These are phyloP conservation scores for Hermaeophaga mercurialis DNA, from an alignment of 2,888 invertebrate genomes.

Conservation along the genomic window DNA sequence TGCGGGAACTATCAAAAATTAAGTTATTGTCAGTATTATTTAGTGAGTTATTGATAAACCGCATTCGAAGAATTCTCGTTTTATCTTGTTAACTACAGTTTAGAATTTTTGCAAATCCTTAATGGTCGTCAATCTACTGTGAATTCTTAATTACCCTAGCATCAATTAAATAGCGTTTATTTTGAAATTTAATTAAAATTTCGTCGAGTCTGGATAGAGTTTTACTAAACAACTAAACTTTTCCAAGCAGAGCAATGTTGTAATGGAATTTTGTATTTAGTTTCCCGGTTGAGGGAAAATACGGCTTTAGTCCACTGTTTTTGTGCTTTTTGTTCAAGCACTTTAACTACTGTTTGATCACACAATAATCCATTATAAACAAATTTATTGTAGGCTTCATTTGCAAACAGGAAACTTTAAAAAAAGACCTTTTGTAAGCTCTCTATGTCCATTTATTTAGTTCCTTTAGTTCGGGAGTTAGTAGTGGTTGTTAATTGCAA, in stretches of 20 bases:
- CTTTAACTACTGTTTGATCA: slow-evolving; percentile 22
- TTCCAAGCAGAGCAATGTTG: slow-evolving; percentile 7
- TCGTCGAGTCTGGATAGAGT: slow-evolving; percentile 21
- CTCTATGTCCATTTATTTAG: no score
- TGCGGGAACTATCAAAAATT: no score
- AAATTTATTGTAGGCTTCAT: slow-evolving; percentile 14
- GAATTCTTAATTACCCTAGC: slow-evolving; percentile 23
- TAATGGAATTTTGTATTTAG: slow-evolving; percentile 30
- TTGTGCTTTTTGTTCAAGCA: slow-evolving; percentile 5
- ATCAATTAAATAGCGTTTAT: slow-evolving; percentile 29
- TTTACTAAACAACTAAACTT: slow-evolving; percentile 24
- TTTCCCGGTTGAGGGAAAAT: slow-evolving; percentile 13
- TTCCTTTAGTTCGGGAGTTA: no score
- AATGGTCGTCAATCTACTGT: background rate
- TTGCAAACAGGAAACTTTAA: slow-evolving; percentile 1
- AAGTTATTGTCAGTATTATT: no score
- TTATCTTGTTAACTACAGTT: no score
- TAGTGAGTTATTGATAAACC: no score
- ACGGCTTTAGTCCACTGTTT: background rate
- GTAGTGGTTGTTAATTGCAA: no score
- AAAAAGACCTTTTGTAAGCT: no score
- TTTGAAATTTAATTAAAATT: slow-evolving; percentile 29
- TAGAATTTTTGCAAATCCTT: no score
- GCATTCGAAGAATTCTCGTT: no score
- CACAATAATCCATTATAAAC: slow-evolving; percentile 14